Evolutionary conservation across 2,113 vertebrate genomes (phyloP).

Genomic region (Accipiter cooperii): DNA sequence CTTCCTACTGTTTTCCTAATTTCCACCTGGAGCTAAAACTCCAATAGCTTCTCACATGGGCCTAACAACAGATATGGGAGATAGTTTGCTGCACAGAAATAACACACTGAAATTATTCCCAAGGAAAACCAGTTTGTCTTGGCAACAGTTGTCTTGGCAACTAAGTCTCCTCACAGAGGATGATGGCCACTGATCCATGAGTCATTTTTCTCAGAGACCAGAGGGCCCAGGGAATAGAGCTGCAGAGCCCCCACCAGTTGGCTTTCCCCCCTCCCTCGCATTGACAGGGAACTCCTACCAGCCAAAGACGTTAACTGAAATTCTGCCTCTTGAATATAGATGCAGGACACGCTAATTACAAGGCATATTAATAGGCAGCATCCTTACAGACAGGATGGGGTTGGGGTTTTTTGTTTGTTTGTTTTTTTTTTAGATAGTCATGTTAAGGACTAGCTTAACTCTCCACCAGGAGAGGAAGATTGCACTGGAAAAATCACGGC

Average conservation of each 20-base stretch:
- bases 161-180: not conserved
- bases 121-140: not conserved
- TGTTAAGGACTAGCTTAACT: not conserved
- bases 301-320: not conserved
- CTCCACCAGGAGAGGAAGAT: not conserved
- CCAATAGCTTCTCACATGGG: not conserved
- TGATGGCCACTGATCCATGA: not conserved
- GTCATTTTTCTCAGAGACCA: not conserved
- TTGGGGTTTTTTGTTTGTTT: not conserved
- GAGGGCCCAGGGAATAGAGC: not conserved
- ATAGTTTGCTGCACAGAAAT: not conserved
- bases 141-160: slow-evolving; percentile 51
- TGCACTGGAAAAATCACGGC: not conserved
- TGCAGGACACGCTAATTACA: not conserved
- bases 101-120: not conserved
- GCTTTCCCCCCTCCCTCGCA: fast-evolving
- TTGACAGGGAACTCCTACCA: not conserved
- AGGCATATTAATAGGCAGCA: not conserved
- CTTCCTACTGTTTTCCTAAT: not conserved
- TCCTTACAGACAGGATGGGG: not conserved
- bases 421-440: not conserved
- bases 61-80: not conserved
- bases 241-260: not conserved
- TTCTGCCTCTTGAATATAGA: not conserved
- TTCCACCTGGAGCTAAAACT: not conserved